Conservation (phyloP, 2,113 vertebrate species). For the Podarcis cretensis region DNA sequence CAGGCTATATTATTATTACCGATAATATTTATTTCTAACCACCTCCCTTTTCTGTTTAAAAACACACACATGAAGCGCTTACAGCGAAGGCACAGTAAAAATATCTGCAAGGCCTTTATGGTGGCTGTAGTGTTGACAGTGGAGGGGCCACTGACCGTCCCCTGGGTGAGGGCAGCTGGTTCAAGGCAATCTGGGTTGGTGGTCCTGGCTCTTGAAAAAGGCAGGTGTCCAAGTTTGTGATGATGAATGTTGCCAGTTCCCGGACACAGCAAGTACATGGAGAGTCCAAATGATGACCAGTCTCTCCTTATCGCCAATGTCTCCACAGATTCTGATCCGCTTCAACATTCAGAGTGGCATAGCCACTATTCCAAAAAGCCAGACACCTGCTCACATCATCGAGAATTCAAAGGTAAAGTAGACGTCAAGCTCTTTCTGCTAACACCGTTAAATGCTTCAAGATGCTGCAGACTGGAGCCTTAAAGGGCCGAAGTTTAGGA, state of each 20-base stretch:
- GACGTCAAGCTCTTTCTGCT: background rate
- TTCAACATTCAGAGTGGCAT: slow-evolving; percentile 2
- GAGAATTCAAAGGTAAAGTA: slow-evolving; percentile 17
- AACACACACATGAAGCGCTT: background rate
- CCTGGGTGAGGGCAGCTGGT: no score
- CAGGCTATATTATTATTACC: no score
- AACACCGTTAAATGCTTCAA: background rate
- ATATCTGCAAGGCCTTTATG: background rate
- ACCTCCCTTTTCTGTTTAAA: no score
- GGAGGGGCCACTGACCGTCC: no score
- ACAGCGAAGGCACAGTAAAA: background rate
- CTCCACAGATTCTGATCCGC: slow-evolving; percentile 5
- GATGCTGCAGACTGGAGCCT: background rate
- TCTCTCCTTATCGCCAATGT: background rate
- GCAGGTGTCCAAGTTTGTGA: no score
- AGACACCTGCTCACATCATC: background rate
- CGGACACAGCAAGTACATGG: background rate
- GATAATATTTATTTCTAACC: no score
- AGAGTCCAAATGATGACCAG: no score
- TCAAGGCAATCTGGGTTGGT: background rate
- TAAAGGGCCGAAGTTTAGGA: background rate
- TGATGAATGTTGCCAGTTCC: background rate
- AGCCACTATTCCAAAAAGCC: slow-evolving; percentile 27
- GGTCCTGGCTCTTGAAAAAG: background rate
- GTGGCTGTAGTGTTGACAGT: background rate